Evolutionary conservation across 1,140 invertebrate species (phyloP).

Genomic region (Leptinotarsa texana): DNA sequence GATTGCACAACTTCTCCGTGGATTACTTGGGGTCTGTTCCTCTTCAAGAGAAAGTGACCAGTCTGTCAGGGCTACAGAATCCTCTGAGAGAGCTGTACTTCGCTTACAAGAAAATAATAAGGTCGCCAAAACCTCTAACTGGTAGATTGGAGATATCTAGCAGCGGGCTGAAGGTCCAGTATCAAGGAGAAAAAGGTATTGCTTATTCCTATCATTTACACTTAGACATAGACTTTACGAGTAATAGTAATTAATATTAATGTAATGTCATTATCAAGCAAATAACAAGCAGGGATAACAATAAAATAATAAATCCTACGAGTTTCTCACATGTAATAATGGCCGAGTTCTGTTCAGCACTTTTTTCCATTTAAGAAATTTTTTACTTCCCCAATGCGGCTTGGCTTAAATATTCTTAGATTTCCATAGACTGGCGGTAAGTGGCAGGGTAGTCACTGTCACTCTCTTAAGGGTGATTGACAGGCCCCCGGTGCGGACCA

Average conservation of each 20-base stretch:
- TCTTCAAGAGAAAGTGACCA: constrained; percentile 77
- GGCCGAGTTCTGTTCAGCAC: too few relatives aligned
- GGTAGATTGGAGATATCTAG: constrained; percentile 72
- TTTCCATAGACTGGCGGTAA: too few relatives aligned
- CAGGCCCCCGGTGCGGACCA: too few relatives aligned
- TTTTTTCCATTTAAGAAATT: too few relatives aligned
- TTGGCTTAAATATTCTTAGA: too few relatives aligned
- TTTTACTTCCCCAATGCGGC: too few relatives aligned
- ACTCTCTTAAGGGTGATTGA: too few relatives aligned
- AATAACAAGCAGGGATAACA: too few relatives aligned
- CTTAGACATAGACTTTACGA: not conserved
- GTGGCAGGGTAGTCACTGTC: too few relatives aligned
- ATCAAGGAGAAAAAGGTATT: constrained; percentile 60
- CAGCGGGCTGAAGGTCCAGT: constrained; percentile 67
- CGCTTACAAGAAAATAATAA: constrained; percentile 61
- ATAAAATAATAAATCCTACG: too few relatives aligned
- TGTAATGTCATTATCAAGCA: too few relatives aligned
- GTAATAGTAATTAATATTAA: not conserved
- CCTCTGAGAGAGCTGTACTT: constrained; percentile 81
- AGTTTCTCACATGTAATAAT: too few relatives aligned
- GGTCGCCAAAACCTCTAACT: constrained; percentile 56
- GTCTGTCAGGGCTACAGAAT: constrained; percentile 77
- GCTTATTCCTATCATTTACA: constrained; percentile 34
- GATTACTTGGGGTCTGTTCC: constrained; percentile 82
- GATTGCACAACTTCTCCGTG: constrained; percentile 68